Evolutionary conservation across 2,888 invertebrate genomes (phyloP).

Genomic region (Polyploca ridens): DNA sequence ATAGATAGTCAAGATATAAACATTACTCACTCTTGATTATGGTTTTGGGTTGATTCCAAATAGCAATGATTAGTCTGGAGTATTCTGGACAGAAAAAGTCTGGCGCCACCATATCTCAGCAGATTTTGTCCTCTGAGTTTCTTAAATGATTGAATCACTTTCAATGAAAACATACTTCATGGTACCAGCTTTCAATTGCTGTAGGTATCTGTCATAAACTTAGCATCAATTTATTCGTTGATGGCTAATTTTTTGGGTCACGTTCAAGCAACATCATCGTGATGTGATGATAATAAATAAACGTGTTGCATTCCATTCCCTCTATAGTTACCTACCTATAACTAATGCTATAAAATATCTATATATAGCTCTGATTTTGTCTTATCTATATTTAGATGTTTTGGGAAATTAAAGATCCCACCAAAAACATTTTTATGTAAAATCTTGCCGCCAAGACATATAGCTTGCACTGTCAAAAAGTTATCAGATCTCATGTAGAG

Average conservation of each 20-base stretch:
- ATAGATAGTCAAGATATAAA: too few species aligned
- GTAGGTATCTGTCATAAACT: conserved; percentile 9
- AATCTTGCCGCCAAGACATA: too few species aligned
- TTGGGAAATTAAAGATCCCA: neutral
- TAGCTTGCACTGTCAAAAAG: too few species aligned
- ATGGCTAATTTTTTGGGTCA: conserved; percentile 9
- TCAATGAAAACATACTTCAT: conserved; percentile 30
- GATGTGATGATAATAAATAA: conserved; percentile 13
- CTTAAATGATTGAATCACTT: conserved; percentile 23
- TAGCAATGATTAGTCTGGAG: conserved; percentile 22
- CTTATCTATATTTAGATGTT: neutral
- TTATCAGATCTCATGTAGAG: too few species aligned
- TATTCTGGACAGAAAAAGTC: conserved; percentile 21
- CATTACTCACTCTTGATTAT: conserved; percentile 20
- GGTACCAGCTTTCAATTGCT: conserved; percentile 20
- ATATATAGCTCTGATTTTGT: neutral
- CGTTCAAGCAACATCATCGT: neutral
- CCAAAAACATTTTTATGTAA: too few species aligned
- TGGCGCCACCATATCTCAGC: conserved; percentile 4
- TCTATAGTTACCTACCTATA: neutral
- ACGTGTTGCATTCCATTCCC: neutral
- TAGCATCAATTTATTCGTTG: conserved; percentile 12
- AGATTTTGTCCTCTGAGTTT: neutral
- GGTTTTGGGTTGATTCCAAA: conserved; percentile 48
- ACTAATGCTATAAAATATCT: neutral